Evolutionary conservation across 2,797 vertebrate species (phyloP).

Genomic region (Menidia menidia): DNA sequence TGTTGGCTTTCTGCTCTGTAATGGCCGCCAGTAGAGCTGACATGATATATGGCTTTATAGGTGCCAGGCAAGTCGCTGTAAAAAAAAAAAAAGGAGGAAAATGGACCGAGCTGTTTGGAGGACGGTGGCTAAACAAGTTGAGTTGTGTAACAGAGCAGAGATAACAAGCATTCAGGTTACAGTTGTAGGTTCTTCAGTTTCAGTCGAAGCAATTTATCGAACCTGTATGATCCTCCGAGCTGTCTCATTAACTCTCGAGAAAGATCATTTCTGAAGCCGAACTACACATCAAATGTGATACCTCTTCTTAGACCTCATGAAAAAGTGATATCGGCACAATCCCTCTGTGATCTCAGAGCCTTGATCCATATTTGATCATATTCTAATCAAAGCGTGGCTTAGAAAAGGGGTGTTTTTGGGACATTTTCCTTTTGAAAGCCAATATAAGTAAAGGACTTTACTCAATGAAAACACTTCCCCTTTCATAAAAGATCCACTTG

Average conservation of each 20-base stretch:
- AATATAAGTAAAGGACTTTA: constrained; percentile 44
- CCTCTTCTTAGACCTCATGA: constrained; percentile 34
- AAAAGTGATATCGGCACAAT: constrained; percentile 31
- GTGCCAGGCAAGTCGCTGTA: constrained; percentile 21
- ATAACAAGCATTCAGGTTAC: constrained; percentile 14
- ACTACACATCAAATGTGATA: constrained; percentile 28
- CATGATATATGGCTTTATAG: constrained; percentile 53
- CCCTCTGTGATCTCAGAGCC: constrained; percentile 50
- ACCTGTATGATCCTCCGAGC: constrained; percentile 17
- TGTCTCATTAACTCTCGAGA: constrained; percentile 12
- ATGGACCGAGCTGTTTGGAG: constrained; percentile 24
- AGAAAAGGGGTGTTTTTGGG: constrained; percentile 15
- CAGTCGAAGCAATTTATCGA: constrained; percentile 16
- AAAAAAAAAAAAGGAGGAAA: constrained; percentile 26
- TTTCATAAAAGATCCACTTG: constrained; percentile 18
- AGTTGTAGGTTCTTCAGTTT: constrained; percentile 19
- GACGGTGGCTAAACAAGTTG: background rate
- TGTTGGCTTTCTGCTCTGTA: constrained; percentile 50
- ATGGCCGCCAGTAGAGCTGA: constrained; percentile 50
- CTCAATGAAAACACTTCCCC: constrained; percentile 18
- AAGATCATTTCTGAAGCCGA: constrained; percentile 10
- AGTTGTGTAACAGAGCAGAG: background rate
- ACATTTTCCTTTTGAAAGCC: constrained; percentile 20
- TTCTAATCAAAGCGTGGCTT: constrained; percentile 27
- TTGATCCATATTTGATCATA: constrained; percentile 65